Evolutionary conservation across 2,113 vertebrate species (phyloP).

Genomic region (Dolichotis patagonum): DNA sequence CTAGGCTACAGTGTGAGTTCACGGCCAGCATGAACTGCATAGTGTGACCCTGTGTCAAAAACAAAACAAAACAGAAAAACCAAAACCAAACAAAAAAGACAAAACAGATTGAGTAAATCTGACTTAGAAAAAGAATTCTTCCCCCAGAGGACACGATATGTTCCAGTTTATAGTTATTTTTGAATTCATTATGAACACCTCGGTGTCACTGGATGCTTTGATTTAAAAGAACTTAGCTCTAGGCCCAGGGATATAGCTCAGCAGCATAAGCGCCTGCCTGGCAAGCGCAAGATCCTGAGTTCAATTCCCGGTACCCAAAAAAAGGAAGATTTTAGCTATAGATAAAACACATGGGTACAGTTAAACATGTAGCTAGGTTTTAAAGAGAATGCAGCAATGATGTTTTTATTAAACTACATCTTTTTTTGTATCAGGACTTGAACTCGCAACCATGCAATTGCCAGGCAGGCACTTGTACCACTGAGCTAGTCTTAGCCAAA

Average conservation of each 20-base stretch:
- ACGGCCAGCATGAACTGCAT: not conserved
- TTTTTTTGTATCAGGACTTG: no score
- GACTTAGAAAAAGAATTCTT: not conserved
- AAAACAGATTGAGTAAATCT: not conserved
- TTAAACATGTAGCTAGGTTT: not conserved
- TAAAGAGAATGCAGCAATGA: not conserved
- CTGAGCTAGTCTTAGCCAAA: not conserved
- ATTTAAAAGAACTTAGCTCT: not conserved
- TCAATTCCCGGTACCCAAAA: no score
- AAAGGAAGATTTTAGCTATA: not conserved
- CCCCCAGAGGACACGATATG: not conserved
- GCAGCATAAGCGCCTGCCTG: no score
- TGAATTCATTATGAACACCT: not conserved
- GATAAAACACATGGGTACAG: not conserved
- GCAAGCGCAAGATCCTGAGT: no score
- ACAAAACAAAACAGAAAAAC: not conserved
- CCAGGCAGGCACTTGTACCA: no score
- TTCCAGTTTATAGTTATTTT: not conserved
- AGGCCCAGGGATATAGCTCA: no score
- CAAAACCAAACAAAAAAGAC: not conserved
- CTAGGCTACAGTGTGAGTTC: not conserved
- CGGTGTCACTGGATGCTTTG: not conserved
- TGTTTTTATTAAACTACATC: not conserved
- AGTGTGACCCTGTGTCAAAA: not conserved
- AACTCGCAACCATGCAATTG: no score